Base-by-base conservation (phyloP, 2,888 invertebrate genomes). In the Acanthosoma haemorrhoidale region DNA sequence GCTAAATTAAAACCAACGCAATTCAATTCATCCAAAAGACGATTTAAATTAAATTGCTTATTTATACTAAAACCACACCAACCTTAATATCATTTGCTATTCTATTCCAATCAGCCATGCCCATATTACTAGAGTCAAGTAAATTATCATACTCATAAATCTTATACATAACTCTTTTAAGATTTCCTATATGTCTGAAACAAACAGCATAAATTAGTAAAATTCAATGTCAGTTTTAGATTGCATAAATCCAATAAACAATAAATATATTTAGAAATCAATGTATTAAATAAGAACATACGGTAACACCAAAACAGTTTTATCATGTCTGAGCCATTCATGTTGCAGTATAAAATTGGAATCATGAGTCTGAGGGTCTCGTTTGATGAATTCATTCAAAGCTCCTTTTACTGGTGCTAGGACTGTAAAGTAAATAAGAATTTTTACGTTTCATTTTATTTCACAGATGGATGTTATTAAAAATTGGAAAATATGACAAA, bases 61-160 rank as follows among this genome's bases (percentile, higher is more conserved):
- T n/a, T n/a, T n/a, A n/a, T n/a, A n/a, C n/a, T n/a, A n/a, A n/a
- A n/a, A n/a, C n/a, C n/a, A n/a, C 68, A 75, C 77, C 79, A 80
- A 94, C 94, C 83, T 89, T 84, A 71, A 97, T 91, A 79, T 96
- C 93, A 74, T 85, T 85, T 0, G 95, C 96, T 68, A 98, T 94
- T 73, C 84, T 83, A 43, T 90, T 88, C 95, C 96, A 98, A 75
- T 96, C 93, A 43, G 87, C 86, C 80, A 91, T 89, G 0, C 90
- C 89, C 92, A 97, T 96, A 78, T 97, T 94, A 70, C 94, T 91
- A 0, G 96, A 96, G 79, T 98, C 97, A 75, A 96, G 82, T 0
- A 98, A 83, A 0, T 90, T 91, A 29, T 88, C 85, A 78, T 96
- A 97, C 79, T 98, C 97, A 43, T 85, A 81, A 41, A 96, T 87